phyloP scores from a whole-genome alignment of 2,888 invertebrate species.

The Crocallis elinguaria region DNA sequence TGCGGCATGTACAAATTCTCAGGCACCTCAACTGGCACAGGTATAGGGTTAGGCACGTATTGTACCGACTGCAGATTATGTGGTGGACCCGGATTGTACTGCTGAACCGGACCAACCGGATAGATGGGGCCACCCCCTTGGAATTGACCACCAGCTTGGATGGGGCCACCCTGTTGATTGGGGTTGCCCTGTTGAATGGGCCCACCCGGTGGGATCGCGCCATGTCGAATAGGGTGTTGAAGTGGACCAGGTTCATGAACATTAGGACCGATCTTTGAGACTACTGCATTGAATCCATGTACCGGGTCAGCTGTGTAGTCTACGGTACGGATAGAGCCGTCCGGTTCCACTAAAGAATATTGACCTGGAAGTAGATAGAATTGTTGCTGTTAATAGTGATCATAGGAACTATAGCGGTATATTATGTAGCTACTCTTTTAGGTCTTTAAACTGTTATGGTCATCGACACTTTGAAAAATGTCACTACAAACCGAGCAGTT shows the following conservation, averaged over 20 bases:
- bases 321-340: conserved; percentile 80
- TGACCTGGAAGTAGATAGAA: conserved; percentile 82
- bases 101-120: not conserved
- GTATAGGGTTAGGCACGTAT: conserved; percentile 59
- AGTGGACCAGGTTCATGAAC: conserved; percentile 64
- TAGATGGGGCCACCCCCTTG: conserved; percentile 1
- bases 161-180: not conserved
- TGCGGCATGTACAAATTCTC: conserved; percentile 43
- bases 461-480: too few species aligned
- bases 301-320: conserved; percentile 85
- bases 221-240: not conserved
- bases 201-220: conserved; percentile 1
- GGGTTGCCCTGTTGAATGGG: not conserved
- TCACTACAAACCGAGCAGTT: too few species aligned
- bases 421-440: too few species aligned
- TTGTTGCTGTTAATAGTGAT: too few species aligned
- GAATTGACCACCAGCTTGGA: not conserved
- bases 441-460: too few species aligned
- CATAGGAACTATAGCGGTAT: not conserved
- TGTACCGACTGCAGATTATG: conserved; percentile 42
- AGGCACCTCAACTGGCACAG: conserved; percentile 70
- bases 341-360: conserved; percentile 82
- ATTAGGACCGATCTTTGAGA: conserved; percentile 80
- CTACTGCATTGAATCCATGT: conserved; percentile 85
- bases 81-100: not conserved